Evolutionary conservation across 1,140 invertebrate genomes (phyloP).

Genomic region (Danaus melanippus): DNA sequence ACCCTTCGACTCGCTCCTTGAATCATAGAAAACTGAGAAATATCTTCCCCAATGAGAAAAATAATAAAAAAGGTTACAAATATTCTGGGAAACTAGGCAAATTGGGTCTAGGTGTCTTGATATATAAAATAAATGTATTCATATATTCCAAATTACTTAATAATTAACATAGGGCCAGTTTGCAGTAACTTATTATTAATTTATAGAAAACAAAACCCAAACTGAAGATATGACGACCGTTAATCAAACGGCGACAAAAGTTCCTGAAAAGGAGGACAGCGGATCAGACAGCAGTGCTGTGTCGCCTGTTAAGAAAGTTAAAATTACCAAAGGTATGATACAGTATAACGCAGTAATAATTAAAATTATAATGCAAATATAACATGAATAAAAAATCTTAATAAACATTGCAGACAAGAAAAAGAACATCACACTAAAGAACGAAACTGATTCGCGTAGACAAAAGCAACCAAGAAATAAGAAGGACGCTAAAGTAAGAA

Average conservation of each 20-base stretch:
- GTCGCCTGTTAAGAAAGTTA: constrained; percentile 52
- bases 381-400: no score
- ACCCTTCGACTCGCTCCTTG: no score
- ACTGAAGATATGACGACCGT: constrained; percentile 12
- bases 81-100: no score
- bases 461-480: constrained; percentile 19
- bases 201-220: constrained; percentile 4
- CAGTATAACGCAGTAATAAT: no score
- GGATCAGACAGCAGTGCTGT: constrained; percentile 44
- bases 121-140: no score
- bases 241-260: constrained; percentile 10
- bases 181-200: not conserved
- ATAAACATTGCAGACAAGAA: constrained; percentile 31
- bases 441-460: constrained; percentile 9
- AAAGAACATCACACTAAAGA: constrained; percentile 30
- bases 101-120: no score
- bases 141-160: no score
- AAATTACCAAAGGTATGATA: constrained; percentile 42
- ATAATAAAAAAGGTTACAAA: no score
- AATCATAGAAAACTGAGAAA: no score
- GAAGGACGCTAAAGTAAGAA: constrained; percentile 22
- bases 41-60: no score
- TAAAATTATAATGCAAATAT: no score
- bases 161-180: no score
- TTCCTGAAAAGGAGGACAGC: constrained; percentile 11